A percentile compares a stretch with the other conserved stretches of the same genome.
Conservation (phyloP, 2,797 vertebrate species). For the Clarias platycephalus region DNA sequence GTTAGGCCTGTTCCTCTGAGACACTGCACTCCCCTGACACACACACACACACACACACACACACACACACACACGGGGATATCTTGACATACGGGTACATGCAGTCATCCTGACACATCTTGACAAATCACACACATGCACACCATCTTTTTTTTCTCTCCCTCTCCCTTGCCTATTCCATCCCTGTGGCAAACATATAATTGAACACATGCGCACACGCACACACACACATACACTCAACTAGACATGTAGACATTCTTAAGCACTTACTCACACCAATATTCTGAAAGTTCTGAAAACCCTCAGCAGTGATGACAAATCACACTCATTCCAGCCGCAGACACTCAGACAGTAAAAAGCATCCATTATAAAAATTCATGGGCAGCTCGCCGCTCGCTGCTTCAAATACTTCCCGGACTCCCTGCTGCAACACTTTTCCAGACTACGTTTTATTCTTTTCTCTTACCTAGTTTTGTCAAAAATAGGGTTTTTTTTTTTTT, state of each 20-base stretch:
- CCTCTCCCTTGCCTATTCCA: background rate
- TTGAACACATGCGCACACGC: slow-evolving; percentile 23
- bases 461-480: slow-evolving; percentile 41
- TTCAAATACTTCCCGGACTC: slow-evolving; percentile 68
- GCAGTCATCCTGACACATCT: slow-evolving; percentile 3
- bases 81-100: background rate
- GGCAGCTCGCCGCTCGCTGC: slow-evolving; percentile 62
- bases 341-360: slow-evolving; percentile 77
- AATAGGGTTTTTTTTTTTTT: background rate
- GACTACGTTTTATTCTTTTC: slow-evolving; percentile 46
- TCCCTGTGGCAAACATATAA: background rate
- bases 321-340: slow-evolving; percentile 66
- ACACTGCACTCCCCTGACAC: slow-evolving; percentile 47
- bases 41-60: slow-evolving; percentile 9
- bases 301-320: slow-evolving; percentile 72
- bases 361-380: slow-evolving; percentile 78
- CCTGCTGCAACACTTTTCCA: slow-evolving; percentile 63
- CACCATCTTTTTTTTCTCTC: background rate
- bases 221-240: slow-evolving; percentile 14
- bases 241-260: slow-evolving; percentile 45
- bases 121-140: slow-evolving; percentile 17
- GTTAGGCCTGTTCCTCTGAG: slow-evolving; percentile 42
- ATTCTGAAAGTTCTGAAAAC: slow-evolving; percentile 43
- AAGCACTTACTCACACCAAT: slow-evolving; percentile 24
- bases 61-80: slow-evolving; percentile 9